Evolutionary conservation across 2,888 invertebrate genomes (phyloP).

Genomic region (Tetanocera ferruginea): DNA sequence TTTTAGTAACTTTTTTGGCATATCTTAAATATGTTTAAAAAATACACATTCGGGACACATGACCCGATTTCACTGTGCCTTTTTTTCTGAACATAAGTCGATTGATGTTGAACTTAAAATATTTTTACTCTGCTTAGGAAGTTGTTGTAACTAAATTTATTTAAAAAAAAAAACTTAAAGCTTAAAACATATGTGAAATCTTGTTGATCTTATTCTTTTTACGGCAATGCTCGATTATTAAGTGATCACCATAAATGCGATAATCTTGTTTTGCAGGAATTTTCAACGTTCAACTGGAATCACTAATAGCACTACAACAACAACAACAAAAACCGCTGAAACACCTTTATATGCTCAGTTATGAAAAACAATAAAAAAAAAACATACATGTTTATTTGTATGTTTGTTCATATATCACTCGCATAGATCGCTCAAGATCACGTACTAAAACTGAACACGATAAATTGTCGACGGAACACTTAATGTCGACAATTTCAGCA

Average conservation of each 20-base stretch:
- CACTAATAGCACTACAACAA: background rate
- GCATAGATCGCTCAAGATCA: slow-evolving; percentile 17
- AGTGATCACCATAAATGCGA: no score
- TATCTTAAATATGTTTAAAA: background rate
- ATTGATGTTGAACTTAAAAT: background rate
- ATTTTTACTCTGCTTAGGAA: background rate
- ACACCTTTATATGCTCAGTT: background rate
- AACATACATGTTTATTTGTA: background rate
- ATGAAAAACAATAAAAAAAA: background rate
- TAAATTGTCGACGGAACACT: background rate
- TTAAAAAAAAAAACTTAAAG: background rate
- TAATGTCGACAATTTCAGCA: slow-evolving; percentile 4
- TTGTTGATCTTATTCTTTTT: background rate
- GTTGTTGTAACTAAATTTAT: background rate
- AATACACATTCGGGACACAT: background rate
- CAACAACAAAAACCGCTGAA: background rate
- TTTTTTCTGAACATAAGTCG: background rate
- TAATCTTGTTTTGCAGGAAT: background rate
- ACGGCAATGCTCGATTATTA: no score
- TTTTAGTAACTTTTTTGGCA: background rate
- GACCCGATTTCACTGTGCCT: slow-evolving; percentile 34
- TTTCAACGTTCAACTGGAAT: background rate
- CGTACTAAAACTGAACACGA: slow-evolving; percentile 7
- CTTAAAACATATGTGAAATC: background rate
- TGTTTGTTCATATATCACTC: background rate